Evolutionary conservation across 1,140 invertebrate genomes (phyloP).

Genomic region (Caenorhabditis briggsae): DNA sequence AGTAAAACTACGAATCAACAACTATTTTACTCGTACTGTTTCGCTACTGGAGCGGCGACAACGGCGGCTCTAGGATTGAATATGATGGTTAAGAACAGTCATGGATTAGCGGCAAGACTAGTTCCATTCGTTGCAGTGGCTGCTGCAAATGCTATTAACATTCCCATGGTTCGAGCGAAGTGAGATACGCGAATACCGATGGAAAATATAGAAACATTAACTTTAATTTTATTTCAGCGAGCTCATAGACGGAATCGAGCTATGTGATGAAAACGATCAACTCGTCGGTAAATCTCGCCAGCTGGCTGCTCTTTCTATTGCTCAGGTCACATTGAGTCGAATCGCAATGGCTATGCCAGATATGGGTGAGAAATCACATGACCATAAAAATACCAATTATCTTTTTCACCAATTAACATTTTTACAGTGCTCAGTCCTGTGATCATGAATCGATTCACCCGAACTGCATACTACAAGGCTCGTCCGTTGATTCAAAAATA

Average conservation of each 20-base stretch:
- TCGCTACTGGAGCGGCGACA: slow-evolving; percentile 91
- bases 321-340: slow-evolving; percentile 87
- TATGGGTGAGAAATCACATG: slow-evolving; percentile 83
- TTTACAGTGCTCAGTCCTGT: slow-evolving; percentile 60
- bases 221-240: slow-evolving; percentile 72
- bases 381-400: background rate
- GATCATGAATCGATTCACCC: slow-evolving; percentile 28
- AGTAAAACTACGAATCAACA: slow-evolving; percentile 80
- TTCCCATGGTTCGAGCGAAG: slow-evolving; percentile 87
- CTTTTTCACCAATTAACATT: background rate
- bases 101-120: slow-evolving; percentile 78
- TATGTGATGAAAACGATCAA: slow-evolving; percentile 79
- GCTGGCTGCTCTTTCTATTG: slow-evolving; percentile 86
- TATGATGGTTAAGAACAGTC: slow-evolving; percentile 80
- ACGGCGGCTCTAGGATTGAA: slow-evolving; percentile 87
- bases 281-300: slow-evolving; percentile 81
- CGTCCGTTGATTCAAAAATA: slow-evolving; percentile 1
- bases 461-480: slow-evolving; percentile 66
- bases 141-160: slow-evolving; percentile 91
- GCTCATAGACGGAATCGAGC: slow-evolving; percentile 79
- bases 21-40: slow-evolving; percentile 88
- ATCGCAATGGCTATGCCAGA: slow-evolving; percentile 90
- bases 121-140: slow-evolving; percentile 90
- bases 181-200: slow-evolving; percentile 67
- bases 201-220: background rate